Conservation (phyloP, 2,888 invertebrate genomes). For the Agonopterix heracliana region DNA sequence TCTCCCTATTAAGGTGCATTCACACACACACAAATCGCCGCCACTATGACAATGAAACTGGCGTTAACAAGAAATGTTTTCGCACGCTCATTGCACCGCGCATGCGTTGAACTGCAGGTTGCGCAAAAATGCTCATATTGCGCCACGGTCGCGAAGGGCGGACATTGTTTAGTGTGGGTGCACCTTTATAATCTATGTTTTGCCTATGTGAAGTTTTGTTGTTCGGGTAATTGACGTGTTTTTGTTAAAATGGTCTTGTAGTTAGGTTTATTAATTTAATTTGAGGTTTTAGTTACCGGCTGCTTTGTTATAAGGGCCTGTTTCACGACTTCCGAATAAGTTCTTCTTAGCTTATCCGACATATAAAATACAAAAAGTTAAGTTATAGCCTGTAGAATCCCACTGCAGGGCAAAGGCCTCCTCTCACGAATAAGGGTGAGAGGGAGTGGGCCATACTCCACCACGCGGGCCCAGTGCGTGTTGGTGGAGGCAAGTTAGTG, state of each 20-base stretch:
- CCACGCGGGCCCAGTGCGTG: no score
- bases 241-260: constrained; percentile 1
- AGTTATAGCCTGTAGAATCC: no score
- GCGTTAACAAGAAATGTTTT: constrained; percentile 49
- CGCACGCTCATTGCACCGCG: constrained; percentile 52
- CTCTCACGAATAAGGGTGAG: no score
- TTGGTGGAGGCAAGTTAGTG: no score
- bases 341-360: no score
- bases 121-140: constrained; percentile 31
- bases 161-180: constrained; percentile 30
- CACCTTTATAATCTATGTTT: constrained; percentile 13
- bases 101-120: constrained; percentile 33
- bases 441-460: no score
- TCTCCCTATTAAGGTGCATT: constrained; percentile 35
- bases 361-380: no score
- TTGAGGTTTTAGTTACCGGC: no score
- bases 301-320: no score
- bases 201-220: constrained; percentile 9
- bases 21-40: constrained; percentile 44
- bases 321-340: no score
- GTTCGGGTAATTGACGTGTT: constrained; percentile 12
- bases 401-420: no score
- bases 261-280: no score
- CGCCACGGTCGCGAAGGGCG: constrained; percentile 43
- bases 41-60: constrained; percentile 57